Evolutionary conservation across 2,113 vertebrate genomes (phyloP), one percentile per base, ranked within the genome.

Genomic region (Thinocorus orbignyianus): DNA sequence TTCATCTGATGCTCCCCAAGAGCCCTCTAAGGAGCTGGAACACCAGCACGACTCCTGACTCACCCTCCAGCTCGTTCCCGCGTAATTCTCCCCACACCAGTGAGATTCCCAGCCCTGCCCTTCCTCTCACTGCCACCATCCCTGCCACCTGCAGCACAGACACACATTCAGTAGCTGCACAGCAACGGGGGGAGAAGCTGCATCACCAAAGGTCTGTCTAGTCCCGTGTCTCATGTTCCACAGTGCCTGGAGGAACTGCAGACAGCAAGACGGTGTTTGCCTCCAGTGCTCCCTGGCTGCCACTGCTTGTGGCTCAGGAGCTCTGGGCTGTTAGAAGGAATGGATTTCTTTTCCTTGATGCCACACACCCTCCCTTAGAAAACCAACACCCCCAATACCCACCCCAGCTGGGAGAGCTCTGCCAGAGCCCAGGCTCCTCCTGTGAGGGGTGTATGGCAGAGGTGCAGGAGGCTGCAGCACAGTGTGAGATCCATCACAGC

Each of bases 361-460:
- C 33, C 26, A 22, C 9, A 1, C 8, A 16, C 13, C 22, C 8
- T 9, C 13, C 9, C 24, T 48, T 16, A 6, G 15, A 60, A 28
- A 9, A 10, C 2, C 1, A 6, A 0, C 1, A 2, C 35, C 13
- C 49, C 42, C 4, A 20, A 0, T 9, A 14, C n/a, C 30, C 54
- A 24, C 16, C 24, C 6, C 31, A 70, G 10, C 33, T 11, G 17
- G 24, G 55, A 39, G n/a, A 73, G 3, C 8, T 2, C 31, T 46
- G 81, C 20, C 16, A 12, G 39, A 35, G 42, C 60, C 58, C 30
- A 28, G 41, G 19, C 60, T n/a, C n/a, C n/a, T n/a, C n/a, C n/a
- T n/a, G n/a, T n/a, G n/a, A n/a, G n/a, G n/a, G n/a, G n/a, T n/a
- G n/a, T n/a, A n/a, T n/a, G n/a, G n/a, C n/a, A n/a, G n/a, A n/a